Evolutionary conservation across 2,888 invertebrate species (phyloP), one percentile per base, ranked within the genome.

Genomic region (Aporophyla lueneburgensis): DNA sequence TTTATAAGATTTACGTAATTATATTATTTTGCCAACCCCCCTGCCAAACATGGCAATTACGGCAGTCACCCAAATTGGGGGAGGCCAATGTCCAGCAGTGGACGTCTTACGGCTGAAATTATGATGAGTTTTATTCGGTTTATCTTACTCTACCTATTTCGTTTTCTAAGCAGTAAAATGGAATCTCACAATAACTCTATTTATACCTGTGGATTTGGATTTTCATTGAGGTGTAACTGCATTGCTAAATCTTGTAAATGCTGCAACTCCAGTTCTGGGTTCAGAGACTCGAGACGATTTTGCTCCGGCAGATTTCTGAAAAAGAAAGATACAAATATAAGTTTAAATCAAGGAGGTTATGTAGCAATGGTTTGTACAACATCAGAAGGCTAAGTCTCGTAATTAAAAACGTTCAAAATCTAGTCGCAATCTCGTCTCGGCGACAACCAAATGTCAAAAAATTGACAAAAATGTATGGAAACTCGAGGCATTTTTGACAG

Each of bases 221-320:
- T 98, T 95, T 99, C 99, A 94, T 99, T 98, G 67, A 98, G 97
- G 88, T 98, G 98, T 76, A 99, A 95, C 91, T 98, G 98, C 95
- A 98, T 98, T 1, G 98, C 98, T 86, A 99, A 93, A 90, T 99
- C 98, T 94, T 99, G 98, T 90, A 98, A 97, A 92, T 98, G 98
- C 80, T 97, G 96, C 71, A 98, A 87, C 88, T 97, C 96, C 76
- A 97, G 90, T 81, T 97, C 97, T 3, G 97, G 97, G 93, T 98
- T 98, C 76, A 97, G 96, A 0, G 97, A 94, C 93, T 98, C 98
- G 53, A 97, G 91, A 81, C 97, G 97, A 62, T 97, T 88, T 85
- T 97, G 96, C 84, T 97, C 97, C 19, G 97, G 97, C 82, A 97
- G 95, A 71, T 97, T 97, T 89, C 97, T 97, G 91, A 0, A 93